Evolutionary conservation across 2,113 vertebrate genomes (phyloP).

Genomic region (Maccullochella peelii): DNA sequence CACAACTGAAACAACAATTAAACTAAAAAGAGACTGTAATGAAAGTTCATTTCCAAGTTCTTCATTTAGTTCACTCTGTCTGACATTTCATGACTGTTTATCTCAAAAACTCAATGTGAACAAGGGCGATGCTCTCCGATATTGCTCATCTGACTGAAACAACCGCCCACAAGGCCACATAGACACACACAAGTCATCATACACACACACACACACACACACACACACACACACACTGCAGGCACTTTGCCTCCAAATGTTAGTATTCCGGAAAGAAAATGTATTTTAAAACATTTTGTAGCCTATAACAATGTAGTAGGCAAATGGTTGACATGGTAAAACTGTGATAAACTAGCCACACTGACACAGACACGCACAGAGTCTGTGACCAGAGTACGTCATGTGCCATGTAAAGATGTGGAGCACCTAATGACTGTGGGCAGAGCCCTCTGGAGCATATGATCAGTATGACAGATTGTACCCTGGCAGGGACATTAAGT

Average conservation of each 20-base stretch:
- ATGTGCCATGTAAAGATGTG: slow-evolving; percentile 33
- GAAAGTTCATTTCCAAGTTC: neutral
- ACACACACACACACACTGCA: neutral
- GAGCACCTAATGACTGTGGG: slow-evolving; percentile 54
- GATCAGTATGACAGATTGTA: slow-evolving; percentile 65
- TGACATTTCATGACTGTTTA: neutral
- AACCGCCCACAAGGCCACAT: neutral
- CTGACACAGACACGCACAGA: neutral
- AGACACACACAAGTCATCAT: neutral
- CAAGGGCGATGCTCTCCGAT: neutral
- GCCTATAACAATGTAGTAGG: neutral
- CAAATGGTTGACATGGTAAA: neutral
- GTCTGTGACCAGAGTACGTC: slow-evolving; percentile 19
- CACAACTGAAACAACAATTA: neutral
- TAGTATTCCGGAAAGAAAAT: neutral
- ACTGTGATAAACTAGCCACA: neutral
- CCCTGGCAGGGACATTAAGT: slow-evolving; percentile 50
- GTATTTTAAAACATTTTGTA: neutral
- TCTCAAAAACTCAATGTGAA: slow-evolving; percentile 1
- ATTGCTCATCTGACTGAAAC: slow-evolving; percentile 13
- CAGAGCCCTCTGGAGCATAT: slow-evolving; percentile 45
- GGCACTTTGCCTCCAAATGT: neutral
- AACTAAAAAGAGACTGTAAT: neutral
- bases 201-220: neutral
- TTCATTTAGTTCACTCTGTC: neutral